A percentile compares a stretch with the other conserved stretches of the same genome.
These are phyloP conservation scores for Tribolium madens DNA, from an alignment of 1,140 invertebrate genomes.

Conservation along the genomic window DNA sequence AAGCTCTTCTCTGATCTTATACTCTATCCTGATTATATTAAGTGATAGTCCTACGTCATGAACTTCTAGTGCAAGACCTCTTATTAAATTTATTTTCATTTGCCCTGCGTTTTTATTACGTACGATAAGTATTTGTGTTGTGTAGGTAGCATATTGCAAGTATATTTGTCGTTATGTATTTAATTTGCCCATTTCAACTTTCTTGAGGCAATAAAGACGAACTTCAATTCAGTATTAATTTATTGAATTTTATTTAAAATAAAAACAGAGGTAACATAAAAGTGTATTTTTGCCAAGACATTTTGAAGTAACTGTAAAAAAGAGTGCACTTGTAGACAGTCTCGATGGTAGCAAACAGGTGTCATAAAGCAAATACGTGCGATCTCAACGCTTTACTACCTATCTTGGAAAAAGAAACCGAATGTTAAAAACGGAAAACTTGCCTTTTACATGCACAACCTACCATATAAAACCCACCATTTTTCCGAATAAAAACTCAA, in stretches of 20 bases:
- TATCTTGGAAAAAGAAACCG: conserved; percentile 40
- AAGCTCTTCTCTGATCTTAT: conserved; percentile 37
- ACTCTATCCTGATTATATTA: conserved; percentile 40
- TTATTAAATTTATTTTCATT: background rate
- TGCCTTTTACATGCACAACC: background rate
- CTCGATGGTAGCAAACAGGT: conserved; percentile 49
- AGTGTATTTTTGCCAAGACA: conserved; percentile 1
- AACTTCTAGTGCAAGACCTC: conserved; percentile 1
- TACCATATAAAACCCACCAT: background rate
- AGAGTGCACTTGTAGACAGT: conserved; percentile 18
- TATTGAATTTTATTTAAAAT: conserved; percentile 11
- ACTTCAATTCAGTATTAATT: background rate
- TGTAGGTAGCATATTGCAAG: background rate
- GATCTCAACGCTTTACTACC: conserved; percentile 44
- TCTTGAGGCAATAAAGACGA: too few relatives aligned
- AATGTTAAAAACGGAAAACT: conserved; percentile 9
- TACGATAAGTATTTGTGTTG: background rate
- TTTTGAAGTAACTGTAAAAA: conserved; percentile 20
- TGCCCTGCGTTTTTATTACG: background rate
- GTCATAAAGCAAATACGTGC: conserved; percentile 53
- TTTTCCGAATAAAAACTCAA: background rate
- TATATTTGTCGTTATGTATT: too few relatives aligned
- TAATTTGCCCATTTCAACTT: too few relatives aligned
- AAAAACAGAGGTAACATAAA: conserved; percentile 5
- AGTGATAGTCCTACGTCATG: conserved; percentile 30